phyloP scores from a whole-genome alignment of 2,797 vertebrate genomes.

The Huso huso region DNA sequence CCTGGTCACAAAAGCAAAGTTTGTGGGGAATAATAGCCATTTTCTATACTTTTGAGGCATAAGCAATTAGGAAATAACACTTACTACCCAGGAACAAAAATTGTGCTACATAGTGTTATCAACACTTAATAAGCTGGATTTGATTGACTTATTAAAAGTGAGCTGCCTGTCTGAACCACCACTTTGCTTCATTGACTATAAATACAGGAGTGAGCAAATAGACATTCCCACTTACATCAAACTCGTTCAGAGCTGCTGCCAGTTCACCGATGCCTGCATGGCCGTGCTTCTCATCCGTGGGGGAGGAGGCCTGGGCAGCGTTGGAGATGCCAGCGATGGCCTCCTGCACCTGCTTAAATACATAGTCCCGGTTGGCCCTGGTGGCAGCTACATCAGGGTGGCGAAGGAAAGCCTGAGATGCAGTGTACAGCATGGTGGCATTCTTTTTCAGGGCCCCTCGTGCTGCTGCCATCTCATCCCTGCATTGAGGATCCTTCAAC shows the following conservation, averaged over 20 bases:
- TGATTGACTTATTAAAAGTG: too few relatives aligned
- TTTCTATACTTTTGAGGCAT: too few relatives aligned
- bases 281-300: constrained; percentile 88
- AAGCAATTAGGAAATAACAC: too few relatives aligned
- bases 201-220: background rate
- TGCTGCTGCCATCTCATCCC: constrained; percentile 95
- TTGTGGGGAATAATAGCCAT: too few relatives aligned
- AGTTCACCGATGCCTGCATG: constrained; percentile 93
- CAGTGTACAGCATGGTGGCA: constrained; percentile 94
- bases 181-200: too few relatives aligned
- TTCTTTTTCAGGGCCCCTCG: constrained; percentile 96
- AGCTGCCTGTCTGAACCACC: too few relatives aligned
- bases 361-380: constrained; percentile 91
- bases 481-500: constrained; percentile 92
- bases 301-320: constrained; percentile 90
- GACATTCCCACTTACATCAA: constrained; percentile 75
- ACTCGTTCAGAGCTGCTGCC: constrained; percentile 93
- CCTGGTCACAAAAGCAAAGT: too few relatives aligned
- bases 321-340: constrained; percentile 93
- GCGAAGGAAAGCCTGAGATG: constrained; percentile 91
- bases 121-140: too few relatives aligned
- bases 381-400: constrained; percentile 94
- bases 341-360: constrained; percentile 98
- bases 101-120: too few relatives aligned
- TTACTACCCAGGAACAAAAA: too few relatives aligned